Conservation (phyloP, 2,888 invertebrate genomes). For the Eustalomyia histrio region DNA sequence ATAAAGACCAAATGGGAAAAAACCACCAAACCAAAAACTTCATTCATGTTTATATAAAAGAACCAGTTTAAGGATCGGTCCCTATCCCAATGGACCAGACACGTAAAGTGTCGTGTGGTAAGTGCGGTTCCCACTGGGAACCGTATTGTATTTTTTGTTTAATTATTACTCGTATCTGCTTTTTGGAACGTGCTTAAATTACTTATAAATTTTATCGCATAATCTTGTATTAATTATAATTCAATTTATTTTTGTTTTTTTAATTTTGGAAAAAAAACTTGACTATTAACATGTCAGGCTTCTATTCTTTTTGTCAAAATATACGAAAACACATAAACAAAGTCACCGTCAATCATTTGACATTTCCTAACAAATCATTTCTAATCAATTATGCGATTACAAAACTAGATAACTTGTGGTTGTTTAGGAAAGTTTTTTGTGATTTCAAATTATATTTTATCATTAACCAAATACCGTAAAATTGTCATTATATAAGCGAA, state of each 20-base stretch:
- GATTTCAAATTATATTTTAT: background rate
- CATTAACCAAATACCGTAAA: background rate
- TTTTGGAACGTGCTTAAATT: background rate
- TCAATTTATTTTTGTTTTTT: constrained; percentile 13
- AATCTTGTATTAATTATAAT: constrained; percentile 10
- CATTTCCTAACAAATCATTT: constrained; percentile 14
- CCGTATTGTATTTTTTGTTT: background rate
- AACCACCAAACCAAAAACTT: no score
- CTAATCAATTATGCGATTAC: constrained; percentile 26
- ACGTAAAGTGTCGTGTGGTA: no score
- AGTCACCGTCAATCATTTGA: background rate
- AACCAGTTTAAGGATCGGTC: no score
- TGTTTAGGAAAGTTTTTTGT: no score
- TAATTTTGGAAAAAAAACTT: background rate
- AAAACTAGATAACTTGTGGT: background rate
- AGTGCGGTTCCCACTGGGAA: no score
- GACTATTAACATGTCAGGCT: constrained; percentile 9
- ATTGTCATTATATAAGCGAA: background rate
- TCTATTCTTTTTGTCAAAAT: background rate
- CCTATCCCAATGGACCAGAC: no score
- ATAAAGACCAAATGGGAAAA: no score
- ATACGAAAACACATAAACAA: background rate
- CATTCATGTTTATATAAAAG: no score
- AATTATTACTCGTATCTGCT: background rate
- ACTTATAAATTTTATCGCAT: background rate